phyloP scores from a whole-genome alignment of 2,113 vertebrate species.

The Dendropsophus ebraccatus region DNA sequence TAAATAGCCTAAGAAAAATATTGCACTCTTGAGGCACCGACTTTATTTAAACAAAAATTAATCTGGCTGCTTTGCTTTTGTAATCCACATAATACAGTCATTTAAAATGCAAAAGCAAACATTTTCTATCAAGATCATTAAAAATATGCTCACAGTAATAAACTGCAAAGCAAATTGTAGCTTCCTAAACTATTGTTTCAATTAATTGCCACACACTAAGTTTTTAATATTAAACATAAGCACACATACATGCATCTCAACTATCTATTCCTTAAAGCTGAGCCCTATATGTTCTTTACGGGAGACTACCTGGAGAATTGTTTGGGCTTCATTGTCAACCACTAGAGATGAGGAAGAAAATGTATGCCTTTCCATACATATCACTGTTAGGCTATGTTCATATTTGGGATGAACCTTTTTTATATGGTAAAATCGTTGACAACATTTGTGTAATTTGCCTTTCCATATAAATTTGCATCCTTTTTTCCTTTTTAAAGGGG shows the following conservation, averaged over 20 bases:
- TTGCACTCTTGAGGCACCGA: constrained; percentile 37
- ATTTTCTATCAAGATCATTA: constrained; percentile 20
- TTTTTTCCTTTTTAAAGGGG: too few relatives aligned
- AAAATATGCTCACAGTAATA: constrained; percentile 26
- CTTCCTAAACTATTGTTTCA: not conserved
- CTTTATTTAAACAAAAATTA: constrained; percentile 34
- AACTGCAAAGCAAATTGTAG: constrained; percentile 30
- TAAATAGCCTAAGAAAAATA: constrained; percentile 45
- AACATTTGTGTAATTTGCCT: too few relatives aligned
- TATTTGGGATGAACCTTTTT: not conserved
- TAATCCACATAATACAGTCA: constrained; percentile 43
- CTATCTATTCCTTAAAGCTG: not conserved
- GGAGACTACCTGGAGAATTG: not conserved
- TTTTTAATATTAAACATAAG: not conserved
- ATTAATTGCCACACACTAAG: not conserved
- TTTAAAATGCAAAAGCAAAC: constrained; percentile 50
- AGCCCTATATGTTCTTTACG: not conserved
- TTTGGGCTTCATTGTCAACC: not conserved
- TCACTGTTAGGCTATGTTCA: not conserved
- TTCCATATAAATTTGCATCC: too few relatives aligned
- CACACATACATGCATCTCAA: not conserved
- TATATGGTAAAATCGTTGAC: too few relatives aligned
- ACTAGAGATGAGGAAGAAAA: not conserved
- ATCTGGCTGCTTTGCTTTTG: constrained; percentile 27
- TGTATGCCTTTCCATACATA: not conserved